Percentiles rank a stretch among this genome's conserved stretches.
phyloP scores from a whole-genome alignment of 2,797 vertebrate genomes.

The Syngnathus acus region DNA sequence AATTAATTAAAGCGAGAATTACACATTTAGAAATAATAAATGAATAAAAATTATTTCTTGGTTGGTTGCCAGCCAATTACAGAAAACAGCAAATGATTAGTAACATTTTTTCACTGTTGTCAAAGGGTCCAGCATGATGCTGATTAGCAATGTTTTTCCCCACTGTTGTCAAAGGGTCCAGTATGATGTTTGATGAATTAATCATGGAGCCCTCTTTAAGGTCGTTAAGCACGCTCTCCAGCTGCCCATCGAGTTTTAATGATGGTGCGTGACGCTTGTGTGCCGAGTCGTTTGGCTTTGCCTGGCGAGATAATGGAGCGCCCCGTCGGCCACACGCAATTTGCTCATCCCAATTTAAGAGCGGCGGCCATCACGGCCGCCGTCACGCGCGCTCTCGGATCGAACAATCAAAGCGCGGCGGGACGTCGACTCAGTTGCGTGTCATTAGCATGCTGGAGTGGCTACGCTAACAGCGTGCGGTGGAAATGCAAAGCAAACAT shows the following conservation, averaged over 20 bases:
- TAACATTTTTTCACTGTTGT: no score
- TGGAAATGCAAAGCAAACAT: background rate
- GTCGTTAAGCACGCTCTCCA: constrained; percentile 1
- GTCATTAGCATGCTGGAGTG: constrained; percentile 14
- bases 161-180: background rate
- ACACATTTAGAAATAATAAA: no score
- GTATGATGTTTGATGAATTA: constrained; percentile 12
- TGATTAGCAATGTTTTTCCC: background rate
- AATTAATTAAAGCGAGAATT: no score
- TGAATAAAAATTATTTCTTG: no score
- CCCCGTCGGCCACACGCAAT: background rate
- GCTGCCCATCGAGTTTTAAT: constrained; percentile 6
- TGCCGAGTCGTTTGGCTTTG: background rate
- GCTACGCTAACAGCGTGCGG: background rate
- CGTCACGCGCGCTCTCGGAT: constrained; percentile 11
- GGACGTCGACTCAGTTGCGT: background rate
- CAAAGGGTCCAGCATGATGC: constrained; percentile 4
- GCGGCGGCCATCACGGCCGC: constrained; percentile 24
- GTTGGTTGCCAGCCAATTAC: no score
- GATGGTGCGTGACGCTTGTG: background rate
- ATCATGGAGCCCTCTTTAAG: constrained; percentile 2
- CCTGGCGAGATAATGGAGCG: background rate
- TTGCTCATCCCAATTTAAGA: constrained; percentile 51
- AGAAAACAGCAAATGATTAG: no score
- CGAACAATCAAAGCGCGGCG: constrained; percentile 41